Base-by-base conservation (phyloP, 2,113 vertebrate genomes). In the Galbula dea region DNA sequence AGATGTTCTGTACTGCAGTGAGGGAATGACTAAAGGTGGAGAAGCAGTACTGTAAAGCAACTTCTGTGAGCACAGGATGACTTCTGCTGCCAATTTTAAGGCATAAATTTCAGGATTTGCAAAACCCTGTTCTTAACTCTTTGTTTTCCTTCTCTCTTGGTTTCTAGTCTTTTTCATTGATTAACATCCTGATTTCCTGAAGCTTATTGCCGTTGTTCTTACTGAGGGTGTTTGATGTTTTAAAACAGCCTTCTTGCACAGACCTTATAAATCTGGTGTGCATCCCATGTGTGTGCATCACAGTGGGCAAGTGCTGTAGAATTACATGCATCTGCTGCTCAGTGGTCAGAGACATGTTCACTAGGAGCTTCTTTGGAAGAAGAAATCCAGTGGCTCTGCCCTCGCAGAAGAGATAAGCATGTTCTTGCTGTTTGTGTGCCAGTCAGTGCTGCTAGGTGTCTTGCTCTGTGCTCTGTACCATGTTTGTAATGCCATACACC, bases 21-120 rank as follows among this genome's bases (percentile, higher is more conserved):
- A n/a, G 43, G 51, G 24, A 75, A 23, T 2, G 1, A 16, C 51
- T 71, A 13, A 71, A 0, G 0, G 12, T 36, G 26, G 30, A 63
- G 45, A 34, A 72, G 37, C 46, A 36, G 37, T 46, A 36, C 39
- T 41, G 22, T 39, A 49, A 75, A 71, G 62, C 51, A 41, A 1
- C 37, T 62, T 67, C 36, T 54, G 23, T 57, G 66, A 52, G 19
- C 9, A 17, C 39, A 54, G 29, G 10, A 19, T 21, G 19, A 32
- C 6, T 88, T 80, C 51, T 83, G 16, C 32, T 90, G 16, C n/a
- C n/a, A 21, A 10, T 74, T 61, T 52, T 32, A 71, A 12, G 27
- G 24, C 72, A 78, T 71, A 29, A 19, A 72, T 78, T 22, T 71
- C 43, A 90, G 69, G 43, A 71, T 65, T 86, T 86, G 45, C 48